phyloP scores from a whole-genome alignment of 2,888 invertebrate genomes.

The Cerceris ruficornis region DNA sequence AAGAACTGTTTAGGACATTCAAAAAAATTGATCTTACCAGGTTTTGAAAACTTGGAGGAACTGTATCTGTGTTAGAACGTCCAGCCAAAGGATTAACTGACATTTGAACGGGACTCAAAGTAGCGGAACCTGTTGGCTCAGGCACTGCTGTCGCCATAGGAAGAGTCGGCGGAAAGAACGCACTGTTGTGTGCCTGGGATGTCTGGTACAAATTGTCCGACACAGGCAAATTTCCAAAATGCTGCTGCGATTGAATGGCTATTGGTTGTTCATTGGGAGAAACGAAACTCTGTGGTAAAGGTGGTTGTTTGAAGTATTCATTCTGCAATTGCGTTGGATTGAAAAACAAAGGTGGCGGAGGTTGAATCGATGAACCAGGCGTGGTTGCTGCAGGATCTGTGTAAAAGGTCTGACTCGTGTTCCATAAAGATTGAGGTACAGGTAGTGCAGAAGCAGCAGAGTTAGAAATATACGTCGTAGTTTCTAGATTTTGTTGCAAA shows the following conservation, averaged over 20 bases:
- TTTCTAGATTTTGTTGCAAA: conserved; percentile 8
- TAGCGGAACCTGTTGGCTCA: conserved; percentile 77
- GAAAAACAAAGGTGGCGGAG: conserved; percentile 65
- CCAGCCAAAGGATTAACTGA: conserved; percentile 70
- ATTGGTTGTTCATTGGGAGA: conserved; percentile 20
- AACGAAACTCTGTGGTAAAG: conserved; percentile 10
- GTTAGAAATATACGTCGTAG: not conserved
- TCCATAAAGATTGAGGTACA: conserved; percentile 27
- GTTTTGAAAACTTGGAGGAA: conserved; percentile 76
- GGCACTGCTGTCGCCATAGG: conserved; percentile 67
- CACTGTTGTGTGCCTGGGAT: conserved; percentile 11
- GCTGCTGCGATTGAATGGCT: conserved; percentile 35
- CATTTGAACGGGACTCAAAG: conserved; percentile 76
- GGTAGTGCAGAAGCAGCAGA: not conserved
- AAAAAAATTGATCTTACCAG: conserved; percentile 65
- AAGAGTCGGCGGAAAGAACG: conserved; percentile 46
- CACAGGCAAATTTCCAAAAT: conserved; percentile 26
- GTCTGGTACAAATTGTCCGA: conserved; percentile 29
- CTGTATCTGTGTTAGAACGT: conserved; percentile 65
- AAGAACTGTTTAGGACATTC: not conserved
- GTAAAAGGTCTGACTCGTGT: conserved; percentile 9
- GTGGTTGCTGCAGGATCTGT: not conserved
- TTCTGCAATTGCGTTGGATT: conserved; percentile 67
- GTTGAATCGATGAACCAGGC: conserved; percentile 15
- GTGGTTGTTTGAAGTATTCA: conserved; percentile 17